phyloP scores from a whole-genome alignment of 2,888 invertebrate genomes.

The Apodemia duryi region DNA sequence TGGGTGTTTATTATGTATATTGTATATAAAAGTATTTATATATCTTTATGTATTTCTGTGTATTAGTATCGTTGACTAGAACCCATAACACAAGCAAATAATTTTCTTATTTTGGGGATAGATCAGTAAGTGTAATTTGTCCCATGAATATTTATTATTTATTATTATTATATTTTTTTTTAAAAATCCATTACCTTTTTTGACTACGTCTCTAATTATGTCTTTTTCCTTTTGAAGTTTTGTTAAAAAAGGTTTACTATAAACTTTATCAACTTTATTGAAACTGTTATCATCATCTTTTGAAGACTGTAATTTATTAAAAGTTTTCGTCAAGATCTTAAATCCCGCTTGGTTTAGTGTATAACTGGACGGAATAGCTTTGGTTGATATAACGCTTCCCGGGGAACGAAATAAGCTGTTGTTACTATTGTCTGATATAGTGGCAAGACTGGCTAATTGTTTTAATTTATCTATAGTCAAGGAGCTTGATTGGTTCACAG shows the following conservation, averaged over 20 bases:
- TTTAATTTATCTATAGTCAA: slow-evolving; percentile 70
- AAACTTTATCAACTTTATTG: slow-evolving; percentile 58
- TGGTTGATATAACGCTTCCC: slow-evolving; percentile 77
- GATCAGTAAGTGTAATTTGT: too few species aligned
- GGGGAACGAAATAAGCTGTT: slow-evolving; percentile 68
- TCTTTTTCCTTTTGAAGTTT: slow-evolving; percentile 53
- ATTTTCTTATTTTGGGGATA: too few species aligned
- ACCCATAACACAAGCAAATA: too few species aligned
- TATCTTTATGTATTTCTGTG: too few species aligned
- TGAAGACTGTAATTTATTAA: slow-evolving; percentile 75
- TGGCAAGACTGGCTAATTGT: slow-evolving; percentile 78
- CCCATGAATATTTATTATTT: too few species aligned
- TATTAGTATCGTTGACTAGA: too few species aligned
- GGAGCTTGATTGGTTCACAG: slow-evolving; percentile 57
- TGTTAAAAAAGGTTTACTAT: slow-evolving; percentile 45
- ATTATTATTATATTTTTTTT: too few species aligned
- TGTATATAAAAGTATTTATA: too few species aligned
- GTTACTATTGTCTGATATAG: slow-evolving; percentile 73
- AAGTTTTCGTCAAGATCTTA: slow-evolving; percentile 82
- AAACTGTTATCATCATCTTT: slow-evolving; percentile 66
- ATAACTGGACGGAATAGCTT: slow-evolving; percentile 80
- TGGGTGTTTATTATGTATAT: too few species aligned
- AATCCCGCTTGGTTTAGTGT: slow-evolving; percentile 82
- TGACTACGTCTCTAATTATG: slow-evolving; percentile 37
- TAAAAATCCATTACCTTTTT: slow-evolving; percentile 42